These are phyloP conservation scores for Perccottus glenii DNA, from an alignment of 2,113 vertebrate species.

Conservation along the genomic window DNA sequence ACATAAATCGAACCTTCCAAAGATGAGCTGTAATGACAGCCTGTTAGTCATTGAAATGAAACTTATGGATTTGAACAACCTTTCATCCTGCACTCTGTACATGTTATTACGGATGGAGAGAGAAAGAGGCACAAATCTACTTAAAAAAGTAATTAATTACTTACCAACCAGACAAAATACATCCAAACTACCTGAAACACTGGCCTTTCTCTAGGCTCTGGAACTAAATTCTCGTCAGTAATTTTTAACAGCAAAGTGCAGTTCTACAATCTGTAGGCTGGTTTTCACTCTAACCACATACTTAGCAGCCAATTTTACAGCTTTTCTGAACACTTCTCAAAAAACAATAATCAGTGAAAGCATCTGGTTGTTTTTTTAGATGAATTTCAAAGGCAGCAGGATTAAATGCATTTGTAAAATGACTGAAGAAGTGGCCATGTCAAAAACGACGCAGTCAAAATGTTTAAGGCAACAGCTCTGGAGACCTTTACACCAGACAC, in stretches of 20 bases:
- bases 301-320: slow-evolving; percentile 22
- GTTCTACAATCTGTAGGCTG: background rate
- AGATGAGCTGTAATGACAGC: background rate
- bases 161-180: background rate
- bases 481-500: slow-evolving; percentile 16
- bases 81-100: background rate
- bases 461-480: slow-evolving; percentile 38
- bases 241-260: slow-evolving; percentile 13
- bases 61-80: background rate
- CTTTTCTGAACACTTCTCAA: slow-evolving; percentile 12
- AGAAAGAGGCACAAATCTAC: slow-evolving; percentile 9
- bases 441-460: slow-evolving; percentile 13
- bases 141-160: background rate
- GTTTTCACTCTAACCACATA: slow-evolving; percentile 20
- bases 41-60: background rate
- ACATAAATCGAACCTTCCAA: background rate
- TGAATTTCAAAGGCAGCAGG: slow-evolving; percentile 24
- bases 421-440: slow-evolving; percentile 10
- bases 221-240: slow-evolving; percentile 16
- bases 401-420: slow-evolving; percentile 6
- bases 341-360: slow-evolving; percentile 23
- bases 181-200: background rate
- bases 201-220: background rate
- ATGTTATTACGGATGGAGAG: background rate
- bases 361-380: slow-evolving; percentile 23